Conservation (phyloP, 2,888 invertebrate genomes). For the Tiliacea aurago region DNA sequence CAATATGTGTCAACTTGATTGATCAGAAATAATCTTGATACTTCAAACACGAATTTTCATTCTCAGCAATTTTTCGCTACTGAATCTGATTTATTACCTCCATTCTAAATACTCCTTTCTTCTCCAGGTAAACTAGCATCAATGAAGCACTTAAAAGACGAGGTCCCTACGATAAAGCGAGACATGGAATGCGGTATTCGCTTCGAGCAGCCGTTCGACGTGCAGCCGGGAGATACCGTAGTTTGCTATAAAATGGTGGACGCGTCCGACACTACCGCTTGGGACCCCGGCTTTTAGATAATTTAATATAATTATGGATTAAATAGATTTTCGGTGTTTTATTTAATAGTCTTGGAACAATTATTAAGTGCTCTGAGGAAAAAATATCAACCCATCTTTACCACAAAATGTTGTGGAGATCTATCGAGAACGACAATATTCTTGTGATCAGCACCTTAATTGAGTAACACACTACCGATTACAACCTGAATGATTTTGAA, state of each 20-base stretch:
- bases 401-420: not conserved
- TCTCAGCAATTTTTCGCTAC: not conserved
- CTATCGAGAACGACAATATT: not conserved
- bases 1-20: not conserved
- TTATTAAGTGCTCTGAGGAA: not conserved
- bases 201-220: conserved; percentile 92
- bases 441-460: not conserved
- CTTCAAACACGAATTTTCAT: not conserved
- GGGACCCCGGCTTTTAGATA: conserved; percentile 96
- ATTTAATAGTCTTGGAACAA: conserved; percentile 8
- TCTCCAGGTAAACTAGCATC: conserved; percentile 93
- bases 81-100: not conserved
- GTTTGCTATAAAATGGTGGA: conserved; percentile 93
- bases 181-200: conserved; percentile 97
- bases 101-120: not conserved
- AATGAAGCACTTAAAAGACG: conserved; percentile 97
- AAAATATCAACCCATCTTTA: not conserved
- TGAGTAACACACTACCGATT: no score
- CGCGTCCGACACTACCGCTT: conserved; percentile 92
- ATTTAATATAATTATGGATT: conserved; percentile 46
- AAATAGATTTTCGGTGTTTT: conserved; percentile 48
- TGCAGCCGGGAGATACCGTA: conserved; percentile 94
- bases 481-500: no score
- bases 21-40: not conserved
- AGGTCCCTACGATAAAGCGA: conserved; percentile 95